phyloP scores from a whole-genome alignment of 2,113 vertebrate genomes.

The Thalassoma bifasciatum region DNA sequence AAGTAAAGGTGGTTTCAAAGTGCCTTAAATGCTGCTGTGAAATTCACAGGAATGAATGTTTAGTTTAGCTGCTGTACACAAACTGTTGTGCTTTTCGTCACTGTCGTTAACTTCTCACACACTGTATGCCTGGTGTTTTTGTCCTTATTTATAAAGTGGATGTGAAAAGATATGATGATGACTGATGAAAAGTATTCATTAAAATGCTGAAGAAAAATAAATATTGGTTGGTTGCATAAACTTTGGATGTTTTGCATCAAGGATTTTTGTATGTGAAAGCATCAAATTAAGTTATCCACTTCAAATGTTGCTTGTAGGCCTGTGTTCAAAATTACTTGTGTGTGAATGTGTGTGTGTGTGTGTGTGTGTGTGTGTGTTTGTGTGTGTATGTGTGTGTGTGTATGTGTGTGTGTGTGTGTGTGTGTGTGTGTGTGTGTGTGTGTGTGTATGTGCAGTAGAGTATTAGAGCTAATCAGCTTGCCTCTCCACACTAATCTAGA shows the following conservation, averaged over 20 bases:
- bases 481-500: conserved; percentile 40
- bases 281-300: too few relatives aligned
- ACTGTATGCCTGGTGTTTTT: conserved; percentile 27
- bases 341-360: too few relatives aligned
- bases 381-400: too few relatives aligned
- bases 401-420: too few relatives aligned
- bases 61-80: conserved; percentile 48
- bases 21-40: conserved; percentile 25
- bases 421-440: background rate
- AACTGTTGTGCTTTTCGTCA: conserved; percentile 23
- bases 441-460: conserved; percentile 10
- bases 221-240: conserved; percentile 32
- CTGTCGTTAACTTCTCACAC: conserved; percentile 1
- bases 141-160: conserved; percentile 43
- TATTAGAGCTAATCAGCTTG: conserved; percentile 59
- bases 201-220: conserved; percentile 29
- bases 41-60: background rate
- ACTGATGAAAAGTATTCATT: conserved; percentile 2
- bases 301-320: too few relatives aligned
- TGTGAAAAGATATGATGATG: too few relatives aligned
- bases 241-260: background rate
- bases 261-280: too few relatives aligned
- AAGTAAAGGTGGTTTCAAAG: background rate
- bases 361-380: too few relatives aligned
- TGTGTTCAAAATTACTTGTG: too few relatives aligned